phyloP scores from a whole-genome alignment of 1,140 invertebrate species.

The Eumaeus atala region DNA sequence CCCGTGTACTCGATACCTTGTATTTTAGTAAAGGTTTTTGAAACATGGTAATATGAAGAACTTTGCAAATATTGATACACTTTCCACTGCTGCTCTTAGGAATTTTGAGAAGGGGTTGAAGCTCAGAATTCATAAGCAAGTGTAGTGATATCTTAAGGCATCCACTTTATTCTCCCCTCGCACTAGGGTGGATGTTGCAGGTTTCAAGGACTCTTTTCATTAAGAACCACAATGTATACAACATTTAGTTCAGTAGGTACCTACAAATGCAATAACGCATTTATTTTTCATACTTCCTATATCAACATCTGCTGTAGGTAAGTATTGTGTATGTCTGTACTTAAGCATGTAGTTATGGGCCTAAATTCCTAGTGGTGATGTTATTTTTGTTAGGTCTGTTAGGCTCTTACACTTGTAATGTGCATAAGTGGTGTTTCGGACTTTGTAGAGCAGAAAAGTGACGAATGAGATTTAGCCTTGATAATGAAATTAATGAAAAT shows the following conservation, averaged over 20 bases:
- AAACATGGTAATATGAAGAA: not conserved
- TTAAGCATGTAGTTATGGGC: too few species aligned
- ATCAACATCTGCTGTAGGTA: too few species aligned
- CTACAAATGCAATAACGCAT: not conserved
- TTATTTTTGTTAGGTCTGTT: too few species aligned
- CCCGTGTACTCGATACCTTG: not conserved
- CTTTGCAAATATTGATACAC: not conserved
- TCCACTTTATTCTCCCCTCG: not conserved
- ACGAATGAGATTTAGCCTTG: too few species aligned
- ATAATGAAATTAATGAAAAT: too few species aligned
- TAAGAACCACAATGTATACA: not conserved
- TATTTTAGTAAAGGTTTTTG: not conserved
- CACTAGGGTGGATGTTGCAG: not conserved
- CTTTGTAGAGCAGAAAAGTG: too few species aligned
- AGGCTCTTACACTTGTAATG: too few species aligned
- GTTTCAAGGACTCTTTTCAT: slow-evolving; percentile 1
- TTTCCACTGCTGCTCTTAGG: too few species aligned
- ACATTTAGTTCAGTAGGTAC: not conserved
- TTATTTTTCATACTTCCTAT: too few species aligned
- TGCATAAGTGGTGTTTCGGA: too few species aligned
- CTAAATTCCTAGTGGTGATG: too few species aligned
- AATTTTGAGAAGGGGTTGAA: not conserved
- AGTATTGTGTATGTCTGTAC: too few species aligned
- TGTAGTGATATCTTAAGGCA: not conserved
- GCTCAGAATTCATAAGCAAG: not conserved